Evolutionary conservation across 1,140 invertebrate species (phyloP), one percentile per base, ranked within the genome.

Genomic region (Pogonomyrmex californicus): DNA sequence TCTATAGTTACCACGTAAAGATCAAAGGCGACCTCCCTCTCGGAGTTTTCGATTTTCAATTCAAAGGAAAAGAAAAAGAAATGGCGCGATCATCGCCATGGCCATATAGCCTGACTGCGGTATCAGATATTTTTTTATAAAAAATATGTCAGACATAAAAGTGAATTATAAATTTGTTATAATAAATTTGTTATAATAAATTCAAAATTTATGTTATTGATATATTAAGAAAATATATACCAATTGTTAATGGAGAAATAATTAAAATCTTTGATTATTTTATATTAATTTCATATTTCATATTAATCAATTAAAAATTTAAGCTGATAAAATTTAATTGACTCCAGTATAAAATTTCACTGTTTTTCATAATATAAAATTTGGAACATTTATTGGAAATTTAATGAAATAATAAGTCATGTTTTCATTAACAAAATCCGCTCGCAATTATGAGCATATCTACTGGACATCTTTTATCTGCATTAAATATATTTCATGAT

Each of bases 41-140:
- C 30, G 12, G 12, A 44, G 9, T 33, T 38, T 23, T 14, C 30
- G 30, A 58, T 36, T 73, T 47, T 81, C 36, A 36, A 33, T 36
- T 71, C 1, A 12, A 7, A 49, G 23, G 2, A 30, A 23, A 33
- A 14, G 2, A 68, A 47, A 12, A 30, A 47, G 9, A 17, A 17
- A 66, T 12, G 12, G 41, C 23, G 23, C 10, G 49, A 2, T 10
- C 44, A 10, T 23, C 44, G 4, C 4, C 41, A 44, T 49, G 63
- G 30, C 7, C 36, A 65, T 23, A 17, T 17, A 51, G 65, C 23
- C 23, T n/a, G 4, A 77, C 41, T 58, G 9, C n/a, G 56, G 6
- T 58, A 30, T 77, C 12, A 30, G 9, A 36, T 58, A 23, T 76
- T 58, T 41, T 49, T 56, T 75, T 17, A 63, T 47, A 62, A 36